These are phyloP conservation scores for Philonicus albiceps DNA, from an alignment of 2,888 invertebrate genomes.

Conservation along the genomic window DNA sequence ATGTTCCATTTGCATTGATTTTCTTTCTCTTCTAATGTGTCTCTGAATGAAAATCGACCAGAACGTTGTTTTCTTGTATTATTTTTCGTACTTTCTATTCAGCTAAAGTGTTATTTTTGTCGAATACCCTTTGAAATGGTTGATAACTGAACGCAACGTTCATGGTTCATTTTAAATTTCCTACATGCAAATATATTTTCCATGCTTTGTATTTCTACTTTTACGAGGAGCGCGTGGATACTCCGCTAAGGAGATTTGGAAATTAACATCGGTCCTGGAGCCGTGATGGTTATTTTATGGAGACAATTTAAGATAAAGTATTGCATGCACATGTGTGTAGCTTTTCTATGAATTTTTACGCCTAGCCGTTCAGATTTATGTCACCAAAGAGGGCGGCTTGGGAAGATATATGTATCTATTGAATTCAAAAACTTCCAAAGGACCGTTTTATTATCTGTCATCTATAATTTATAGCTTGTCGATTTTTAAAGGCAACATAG, in stretches of 20 bases:
- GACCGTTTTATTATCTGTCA: background rate
- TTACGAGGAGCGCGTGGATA: background rate
- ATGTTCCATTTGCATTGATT: background rate
- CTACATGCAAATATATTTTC: background rate
- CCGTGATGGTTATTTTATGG: background rate
- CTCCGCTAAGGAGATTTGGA: background rate
- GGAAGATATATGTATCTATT: background rate
- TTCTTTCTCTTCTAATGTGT: background rate
- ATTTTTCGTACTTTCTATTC: background rate
- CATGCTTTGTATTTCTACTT: background rate
- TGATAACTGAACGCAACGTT: background rate
- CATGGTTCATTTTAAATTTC: background rate
- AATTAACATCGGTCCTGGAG: background rate
- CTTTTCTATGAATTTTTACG: background rate
- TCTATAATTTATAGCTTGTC: background rate
- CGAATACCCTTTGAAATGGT: background rate
- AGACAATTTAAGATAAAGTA: background rate
- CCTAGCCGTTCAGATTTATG: background rate
- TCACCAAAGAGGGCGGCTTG: background rate
- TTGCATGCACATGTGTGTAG: background rate
- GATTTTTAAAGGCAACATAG: background rate
- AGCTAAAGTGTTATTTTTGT: background rate
- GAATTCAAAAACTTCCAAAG: background rate
- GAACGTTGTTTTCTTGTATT: background rate
- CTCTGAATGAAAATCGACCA: background rate